Base-by-base conservation (phyloP, 2,113 vertebrate genomes). In the Centropus bengalensis region DNA sequence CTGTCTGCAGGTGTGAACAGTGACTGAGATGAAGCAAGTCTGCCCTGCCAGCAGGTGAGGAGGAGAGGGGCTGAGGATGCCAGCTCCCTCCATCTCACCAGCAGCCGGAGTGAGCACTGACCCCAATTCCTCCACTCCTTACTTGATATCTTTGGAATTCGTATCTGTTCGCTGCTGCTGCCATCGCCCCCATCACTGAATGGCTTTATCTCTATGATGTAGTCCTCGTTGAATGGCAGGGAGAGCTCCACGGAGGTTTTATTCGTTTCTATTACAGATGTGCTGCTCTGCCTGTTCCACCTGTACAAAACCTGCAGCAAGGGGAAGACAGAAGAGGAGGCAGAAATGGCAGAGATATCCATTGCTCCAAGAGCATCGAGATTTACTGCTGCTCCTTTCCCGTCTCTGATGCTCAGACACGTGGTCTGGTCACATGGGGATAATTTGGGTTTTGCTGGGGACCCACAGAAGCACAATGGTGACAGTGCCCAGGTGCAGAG, bases 131-230 rank as follows among this genome's bases (percentile, higher is more conserved):
- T 52, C 52, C 69, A 11, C 1, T 38, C 62, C 98, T 98, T 96
- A 98, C 98, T 98, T 64, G 98, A 95, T 17, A 98, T 98, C 97
- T 98, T 99, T 94, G 99, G 99, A 93, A 99, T 99, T 89, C 99
- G 99, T 98, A 99, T 99, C 81, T 99, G 99, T 81, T 98, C 97
- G 47, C 99, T 99, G 96, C 99, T 99, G 97, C 98, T 99, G 83
- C 99, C 99, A 6, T 99, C 99, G 3, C 99, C 99, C 55, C 99
- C 99, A 27, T 99, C 99, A 11, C 99, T 99, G 91, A 99, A 98
- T 4, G 99, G 99, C 86, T 98, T 98, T 82, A 99, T 99, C 97
- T 99, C 98, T 55, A 99, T 97, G 92, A 99, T 99, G 66, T 99
- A 99, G 93, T 99, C 99, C 97, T 99, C 99, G 8, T 99, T 98